phyloP scores from a whole-genome alignment of 2,888 invertebrate genomes.

The Cosmia pyralina region DNA sequence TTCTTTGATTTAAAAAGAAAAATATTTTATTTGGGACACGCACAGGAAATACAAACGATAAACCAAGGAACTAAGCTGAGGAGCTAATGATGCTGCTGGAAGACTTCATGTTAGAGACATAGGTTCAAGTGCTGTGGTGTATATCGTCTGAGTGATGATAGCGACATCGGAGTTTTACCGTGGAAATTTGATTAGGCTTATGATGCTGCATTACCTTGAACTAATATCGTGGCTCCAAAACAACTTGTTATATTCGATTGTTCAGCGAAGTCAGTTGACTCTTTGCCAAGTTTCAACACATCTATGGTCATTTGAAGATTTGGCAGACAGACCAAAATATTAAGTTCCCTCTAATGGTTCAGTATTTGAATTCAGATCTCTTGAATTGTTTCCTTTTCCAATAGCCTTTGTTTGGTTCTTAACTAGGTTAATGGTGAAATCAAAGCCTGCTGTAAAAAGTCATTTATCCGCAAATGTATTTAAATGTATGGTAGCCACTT shows the following conservation, averaged over 20 bases:
- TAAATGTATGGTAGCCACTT: constrained; percentile 3
- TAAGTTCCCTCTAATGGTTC: neutral
- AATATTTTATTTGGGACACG: too few species aligned
- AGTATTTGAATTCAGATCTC: neutral
- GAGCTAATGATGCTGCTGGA: neutral
- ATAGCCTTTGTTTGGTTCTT: neutral
- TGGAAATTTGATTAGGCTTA: neutral
- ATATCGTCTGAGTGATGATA: neutral
- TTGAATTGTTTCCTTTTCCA: neutral
- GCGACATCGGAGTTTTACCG: neutral
- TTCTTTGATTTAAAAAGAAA: neutral
- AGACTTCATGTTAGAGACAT: neutral
- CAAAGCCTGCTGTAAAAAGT: neutral
- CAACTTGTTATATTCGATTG: constrained; percentile 1
- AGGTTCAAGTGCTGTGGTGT: neutral
- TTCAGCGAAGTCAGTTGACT: neutral
- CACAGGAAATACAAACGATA: neutral
- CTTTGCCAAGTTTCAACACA: neutral
- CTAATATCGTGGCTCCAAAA: neutral
- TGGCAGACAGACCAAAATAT: neutral
- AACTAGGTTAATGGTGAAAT: neutral
- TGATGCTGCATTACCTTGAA: neutral
- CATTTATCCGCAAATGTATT: constrained; percentile 1
- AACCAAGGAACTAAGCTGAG: neutral
- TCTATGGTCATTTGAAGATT: neutral